Base-by-base conservation (phyloP, 2,888 invertebrate genomes). In the Electrophaes corylata region DNA sequence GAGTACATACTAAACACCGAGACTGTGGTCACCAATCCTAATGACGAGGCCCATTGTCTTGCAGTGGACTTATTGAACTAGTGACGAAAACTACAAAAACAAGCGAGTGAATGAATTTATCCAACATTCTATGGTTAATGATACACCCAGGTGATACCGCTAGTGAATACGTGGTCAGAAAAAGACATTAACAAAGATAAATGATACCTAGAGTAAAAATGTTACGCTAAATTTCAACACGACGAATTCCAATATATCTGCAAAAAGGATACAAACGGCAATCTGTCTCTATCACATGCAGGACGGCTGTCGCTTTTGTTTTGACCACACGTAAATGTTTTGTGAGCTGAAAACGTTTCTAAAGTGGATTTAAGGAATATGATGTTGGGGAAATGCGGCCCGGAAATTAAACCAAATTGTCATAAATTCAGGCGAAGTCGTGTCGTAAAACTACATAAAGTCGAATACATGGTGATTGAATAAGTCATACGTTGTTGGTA, bases 261-360 rank as follows among this genome's bases (percentile, higher is more conserved):
- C 41, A 20, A 47, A 61, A 57, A 49, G 61, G 53, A 63, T 50
- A 52, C 55, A 55, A 45, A 35, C 45, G 23, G 43, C 50, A 55
- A 65, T 65, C 56, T 51, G 23, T 65, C 59, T 57, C 40, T 58
- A 62, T 65, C 63, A 49, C 48, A 41, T 37, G 26, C 47, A 51
- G 55, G 35, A 47, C 37, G 31, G 41, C 44, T 44, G 43, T 11
- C 23, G 60, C 49, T 52, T 58, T 63, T 49, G 60, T 60, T 53
- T 56, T 50, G 18, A 20, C 31, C 57, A 20, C 35, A 44, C 31
- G 54, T 37, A 55, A 54, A 57, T 48, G 57, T 57, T 54, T 55
- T 54, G 57, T 57, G 52, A 57, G 45, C 37, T 18, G 45, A 60
- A 57, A 60, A 57, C 37, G 53, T 57, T 49, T 60, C 40, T 40